These are phyloP conservation scores for Eurystomus glaucurus DNA, from an alignment of 2,797 vertebrate genomes.

Conservation along the genomic window DNA sequence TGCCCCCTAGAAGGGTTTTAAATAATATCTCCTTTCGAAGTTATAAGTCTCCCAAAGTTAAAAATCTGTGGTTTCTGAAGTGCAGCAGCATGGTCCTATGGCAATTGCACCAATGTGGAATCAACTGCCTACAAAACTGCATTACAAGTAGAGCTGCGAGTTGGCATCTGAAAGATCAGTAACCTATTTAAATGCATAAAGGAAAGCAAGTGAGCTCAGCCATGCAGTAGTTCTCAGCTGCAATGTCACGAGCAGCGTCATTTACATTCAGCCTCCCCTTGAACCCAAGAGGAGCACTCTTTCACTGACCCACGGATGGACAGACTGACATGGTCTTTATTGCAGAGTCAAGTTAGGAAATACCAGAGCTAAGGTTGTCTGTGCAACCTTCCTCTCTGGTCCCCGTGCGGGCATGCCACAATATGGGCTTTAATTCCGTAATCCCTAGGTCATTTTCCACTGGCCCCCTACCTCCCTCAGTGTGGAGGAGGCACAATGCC, in stretches of 20 bases:
- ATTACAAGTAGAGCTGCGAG: not conserved
- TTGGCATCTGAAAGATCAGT: constrained; percentile 29
- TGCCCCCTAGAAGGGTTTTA: rapidly evolving
- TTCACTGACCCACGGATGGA: not conserved
- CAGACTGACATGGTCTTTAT: constrained; percentile 42
- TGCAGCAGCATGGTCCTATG: rapidly evolving
- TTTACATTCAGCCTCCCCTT: constrained; percentile 18
- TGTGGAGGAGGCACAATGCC: not conserved
- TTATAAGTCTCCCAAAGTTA: not conserved
- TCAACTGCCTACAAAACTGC: not conserved
- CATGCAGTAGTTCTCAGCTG: not conserved
- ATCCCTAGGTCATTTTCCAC: not conserved
- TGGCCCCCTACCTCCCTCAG: not conserved
- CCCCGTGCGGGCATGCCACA: not conserved
- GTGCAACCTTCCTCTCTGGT: constrained; percentile 5
- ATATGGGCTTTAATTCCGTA: constrained; percentile 1
- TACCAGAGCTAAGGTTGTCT: constrained; percentile 40
- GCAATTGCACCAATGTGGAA: not conserved
- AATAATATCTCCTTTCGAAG: not conserved
- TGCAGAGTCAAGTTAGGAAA: not conserved
- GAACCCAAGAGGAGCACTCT: not conserved
- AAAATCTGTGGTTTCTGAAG: not conserved
- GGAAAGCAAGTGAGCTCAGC: not conserved
- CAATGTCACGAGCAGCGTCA: not conserved
- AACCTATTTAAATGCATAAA: constrained; percentile 27